These are phyloP conservation scores for Caiman crocodilus DNA, from an alignment of 2,797 vertebrate species.

Conservation along the genomic window DNA sequence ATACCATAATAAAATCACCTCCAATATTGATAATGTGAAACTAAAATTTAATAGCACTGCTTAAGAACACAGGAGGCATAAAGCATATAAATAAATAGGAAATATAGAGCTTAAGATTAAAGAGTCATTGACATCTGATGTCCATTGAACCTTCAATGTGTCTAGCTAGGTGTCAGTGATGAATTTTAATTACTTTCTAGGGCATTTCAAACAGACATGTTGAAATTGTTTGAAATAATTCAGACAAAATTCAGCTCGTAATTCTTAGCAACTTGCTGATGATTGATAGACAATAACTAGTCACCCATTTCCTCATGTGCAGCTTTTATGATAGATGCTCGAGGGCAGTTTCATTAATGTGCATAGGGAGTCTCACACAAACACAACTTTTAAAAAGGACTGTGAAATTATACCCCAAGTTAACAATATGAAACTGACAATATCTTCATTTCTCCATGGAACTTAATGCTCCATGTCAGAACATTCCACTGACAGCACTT, in stretches of 20 bases:
- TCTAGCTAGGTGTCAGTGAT: slow-evolving; percentile 61
- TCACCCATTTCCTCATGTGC: background rate
- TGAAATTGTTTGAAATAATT: slow-evolving; percentile 18
- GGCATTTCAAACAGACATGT: background rate
- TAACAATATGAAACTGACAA: background rate
- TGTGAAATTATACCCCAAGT: background rate
- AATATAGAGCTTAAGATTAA: slow-evolving; percentile 12
- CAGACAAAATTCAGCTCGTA: background rate
- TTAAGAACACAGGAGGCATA: background rate
- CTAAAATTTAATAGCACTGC: slow-evolving; percentile 10
- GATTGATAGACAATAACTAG: background rate
- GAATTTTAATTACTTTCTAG: slow-evolving; percentile 40
- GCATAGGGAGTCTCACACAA: background rate
- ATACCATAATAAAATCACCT: background rate
- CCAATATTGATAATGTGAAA: background rate
- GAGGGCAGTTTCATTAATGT: background rate
- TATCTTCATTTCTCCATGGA: background rate
- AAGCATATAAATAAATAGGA: slow-evolving; percentile 16
- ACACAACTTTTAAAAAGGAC: background rate
- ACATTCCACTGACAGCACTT: background rate
- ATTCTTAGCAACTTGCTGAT: background rate
- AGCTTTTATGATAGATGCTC: background rate
- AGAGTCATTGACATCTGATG: slow-evolving; percentile 46
- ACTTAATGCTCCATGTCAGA: background rate
- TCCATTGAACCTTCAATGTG: slow-evolving; percentile 41